phyloP scores from a whole-genome alignment of 2,113 vertebrate genomes.

The Urocitellus parryii region DNA sequence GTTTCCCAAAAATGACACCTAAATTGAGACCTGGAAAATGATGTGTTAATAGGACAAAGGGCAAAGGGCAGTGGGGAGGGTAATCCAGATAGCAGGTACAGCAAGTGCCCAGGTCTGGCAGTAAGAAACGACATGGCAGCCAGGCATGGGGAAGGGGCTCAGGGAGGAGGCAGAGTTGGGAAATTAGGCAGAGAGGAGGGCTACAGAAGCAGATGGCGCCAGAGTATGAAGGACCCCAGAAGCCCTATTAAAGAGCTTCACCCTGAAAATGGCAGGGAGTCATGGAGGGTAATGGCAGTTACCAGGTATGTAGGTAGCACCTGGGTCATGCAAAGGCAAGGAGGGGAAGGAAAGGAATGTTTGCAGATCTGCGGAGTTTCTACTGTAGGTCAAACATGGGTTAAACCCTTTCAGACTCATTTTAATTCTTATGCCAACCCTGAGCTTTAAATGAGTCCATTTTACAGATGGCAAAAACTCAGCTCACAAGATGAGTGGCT shows the following conservation, averaged over 20 bases:
- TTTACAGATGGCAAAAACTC: slow-evolving; percentile 27
- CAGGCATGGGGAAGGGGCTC: background rate
- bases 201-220: background rate
- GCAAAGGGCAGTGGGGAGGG: background rate
- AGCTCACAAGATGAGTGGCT: background rate
- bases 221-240: background rate
- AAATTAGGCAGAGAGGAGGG: background rate
- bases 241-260: background rate
- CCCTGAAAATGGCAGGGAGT: background rate
- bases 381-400: background rate
- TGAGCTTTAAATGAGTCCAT: background rate
- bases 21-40: background rate
- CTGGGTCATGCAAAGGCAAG: background rate
- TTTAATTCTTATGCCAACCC: background rate
- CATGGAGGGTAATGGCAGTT: background rate
- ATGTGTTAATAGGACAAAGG: background rate
- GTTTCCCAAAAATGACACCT: background rate
- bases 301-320: background rate
- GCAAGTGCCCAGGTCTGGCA: too few species aligned
- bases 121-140: background rate
- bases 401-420: background rate
- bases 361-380: background rate
- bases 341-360: background rate
- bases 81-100: background rate
- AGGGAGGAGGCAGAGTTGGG: background rate